Conservation (phyloP, 2,113 vertebrate species). For the Anguilla japonica region DNA sequence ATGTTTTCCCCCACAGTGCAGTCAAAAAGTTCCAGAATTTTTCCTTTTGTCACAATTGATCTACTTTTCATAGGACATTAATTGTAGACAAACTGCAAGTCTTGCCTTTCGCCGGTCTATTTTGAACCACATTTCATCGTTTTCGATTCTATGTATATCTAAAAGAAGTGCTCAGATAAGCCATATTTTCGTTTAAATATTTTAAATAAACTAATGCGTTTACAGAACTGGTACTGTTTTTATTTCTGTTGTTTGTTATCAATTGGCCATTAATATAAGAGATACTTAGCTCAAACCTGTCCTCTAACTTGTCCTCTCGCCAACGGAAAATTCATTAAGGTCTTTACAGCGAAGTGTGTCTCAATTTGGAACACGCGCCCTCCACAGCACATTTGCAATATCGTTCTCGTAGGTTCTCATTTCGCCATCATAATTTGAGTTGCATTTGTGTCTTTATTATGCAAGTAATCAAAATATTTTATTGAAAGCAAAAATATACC, state of each 20-base stretch:
- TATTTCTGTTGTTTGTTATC: neutral
- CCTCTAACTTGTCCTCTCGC: neutral
- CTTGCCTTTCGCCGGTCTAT: neutral
- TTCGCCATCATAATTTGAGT: neutral
- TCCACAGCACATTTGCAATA: too few relatives aligned
- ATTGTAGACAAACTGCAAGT: neutral
- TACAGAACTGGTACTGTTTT: neutral
- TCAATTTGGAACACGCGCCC: neutral
- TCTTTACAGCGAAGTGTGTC: neutral
- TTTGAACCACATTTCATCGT: neutral
- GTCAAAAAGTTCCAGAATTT: neutral
- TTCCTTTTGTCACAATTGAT: neutral
- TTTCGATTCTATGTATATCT: neutral
- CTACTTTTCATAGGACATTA: neutral
- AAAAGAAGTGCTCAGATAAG: neutral
- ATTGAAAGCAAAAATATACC: too few relatives aligned
- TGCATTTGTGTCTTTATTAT: neutral
- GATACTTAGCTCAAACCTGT: neutral
- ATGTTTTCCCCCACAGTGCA: neutral
- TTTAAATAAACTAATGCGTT: constrained; percentile 24
- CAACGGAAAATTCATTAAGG: too few relatives aligned
- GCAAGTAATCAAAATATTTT: too few relatives aligned
- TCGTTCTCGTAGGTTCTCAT: too few relatives aligned
- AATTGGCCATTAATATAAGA: neutral
- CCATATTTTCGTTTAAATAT: constrained; percentile 8